A percentile compares a stretch with the other conserved stretches of the same genome.
phyloP scores from a whole-genome alignment of 2,797 vertebrate species.

The Argentina silus region DNA sequence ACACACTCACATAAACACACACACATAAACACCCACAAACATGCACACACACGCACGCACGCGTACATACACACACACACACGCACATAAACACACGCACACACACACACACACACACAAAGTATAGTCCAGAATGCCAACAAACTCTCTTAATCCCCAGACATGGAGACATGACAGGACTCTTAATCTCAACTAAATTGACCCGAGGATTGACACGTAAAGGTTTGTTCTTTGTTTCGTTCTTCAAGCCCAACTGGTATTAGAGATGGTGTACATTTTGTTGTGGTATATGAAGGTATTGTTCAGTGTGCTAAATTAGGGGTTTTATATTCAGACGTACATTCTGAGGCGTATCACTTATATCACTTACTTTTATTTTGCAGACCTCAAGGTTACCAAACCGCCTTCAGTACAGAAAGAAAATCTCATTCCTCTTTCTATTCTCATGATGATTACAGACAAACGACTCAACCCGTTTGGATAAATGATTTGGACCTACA shows the following conservation, averaged over 20 bases:
- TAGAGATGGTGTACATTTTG: too few relatives aligned
- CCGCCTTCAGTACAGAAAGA: neutral
- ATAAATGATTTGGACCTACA: neutral
- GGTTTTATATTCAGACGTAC: too few relatives aligned
- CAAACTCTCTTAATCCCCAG: neutral
- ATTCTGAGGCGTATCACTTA: too few relatives aligned
- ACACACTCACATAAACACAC: too few relatives aligned
- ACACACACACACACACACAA: too few relatives aligned
- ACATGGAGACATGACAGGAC: neutral
- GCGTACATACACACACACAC: too few relatives aligned
- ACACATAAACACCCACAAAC: too few relatives aligned
- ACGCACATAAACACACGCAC: too few relatives aligned
- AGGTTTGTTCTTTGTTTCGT: neutral
- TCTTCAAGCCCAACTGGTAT: too few relatives aligned
- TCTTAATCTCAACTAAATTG: neutral
- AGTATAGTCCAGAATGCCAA: neutral
- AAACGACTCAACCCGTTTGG: neutral
- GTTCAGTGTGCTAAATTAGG: too few relatives aligned
- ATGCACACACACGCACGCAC: too few relatives aligned
- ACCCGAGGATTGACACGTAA: neutral
- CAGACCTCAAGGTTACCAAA: neutral
- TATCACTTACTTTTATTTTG: neutral
- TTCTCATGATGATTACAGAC: neutral
- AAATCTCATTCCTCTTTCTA: neutral
- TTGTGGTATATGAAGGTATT: too few relatives aligned